phyloP scores from a whole-genome alignment of 2,113 vertebrate genomes.

The Phoxinus phoxinus region DNA sequence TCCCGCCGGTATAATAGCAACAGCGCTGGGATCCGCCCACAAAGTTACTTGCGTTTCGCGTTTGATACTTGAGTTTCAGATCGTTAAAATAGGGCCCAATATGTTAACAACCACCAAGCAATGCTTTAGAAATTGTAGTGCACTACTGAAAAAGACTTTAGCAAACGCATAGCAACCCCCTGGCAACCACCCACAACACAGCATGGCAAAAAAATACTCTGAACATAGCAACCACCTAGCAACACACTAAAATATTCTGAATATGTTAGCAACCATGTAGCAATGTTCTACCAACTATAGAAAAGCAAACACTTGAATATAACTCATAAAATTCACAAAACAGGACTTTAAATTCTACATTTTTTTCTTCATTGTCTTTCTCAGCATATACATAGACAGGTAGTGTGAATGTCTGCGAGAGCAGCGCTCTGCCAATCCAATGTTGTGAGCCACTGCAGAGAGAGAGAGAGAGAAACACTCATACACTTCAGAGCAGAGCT shows the following conservation, averaged over 20 bases:
- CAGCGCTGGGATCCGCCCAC: too few species aligned
- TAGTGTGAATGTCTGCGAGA: conserved; percentile 37
- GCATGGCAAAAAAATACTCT: background rate
- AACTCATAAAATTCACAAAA: background rate
- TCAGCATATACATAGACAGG: conserved; percentile 9
- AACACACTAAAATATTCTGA: background rate
- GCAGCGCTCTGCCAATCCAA: background rate
- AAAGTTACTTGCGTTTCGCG: too few species aligned
- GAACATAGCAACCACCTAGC: too few species aligned
- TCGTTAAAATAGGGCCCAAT: too few species aligned
- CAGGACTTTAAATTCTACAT: background rate
- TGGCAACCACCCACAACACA: too few species aligned
- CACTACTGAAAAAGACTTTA: too few species aligned
- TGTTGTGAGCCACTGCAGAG: background rate
- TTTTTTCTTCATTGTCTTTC: background rate
- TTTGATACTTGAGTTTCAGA: too few species aligned
- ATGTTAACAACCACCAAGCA: too few species aligned
- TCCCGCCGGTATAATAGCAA: too few species aligned
- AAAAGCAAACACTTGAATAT: background rate
- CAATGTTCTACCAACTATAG: background rate
- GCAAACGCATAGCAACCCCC: too few species aligned
- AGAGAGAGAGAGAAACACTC: conserved; percentile 15
- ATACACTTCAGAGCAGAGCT: background rate
- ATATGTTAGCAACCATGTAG: background rate
- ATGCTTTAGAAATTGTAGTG: too few species aligned